Conservation (phyloP, 1,140 invertebrate genomes). For the Octopus bimaculoides region DNA sequence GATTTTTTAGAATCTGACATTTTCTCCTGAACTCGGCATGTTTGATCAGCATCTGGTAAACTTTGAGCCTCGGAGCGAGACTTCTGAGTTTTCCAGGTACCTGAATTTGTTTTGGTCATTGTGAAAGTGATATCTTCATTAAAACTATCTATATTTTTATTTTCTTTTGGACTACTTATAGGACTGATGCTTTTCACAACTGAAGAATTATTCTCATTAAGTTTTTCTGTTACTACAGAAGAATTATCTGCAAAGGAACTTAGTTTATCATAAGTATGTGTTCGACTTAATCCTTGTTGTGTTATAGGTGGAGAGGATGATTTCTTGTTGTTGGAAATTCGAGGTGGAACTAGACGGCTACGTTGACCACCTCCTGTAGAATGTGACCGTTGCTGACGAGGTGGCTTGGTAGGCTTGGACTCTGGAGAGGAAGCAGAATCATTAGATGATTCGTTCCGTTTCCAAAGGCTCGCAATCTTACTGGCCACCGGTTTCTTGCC, state of each 20-base stretch:
- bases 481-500: slow-evolving; percentile 72
- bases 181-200: slow-evolving; percentile 11
- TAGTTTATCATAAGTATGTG: slow-evolving; percentile 47
- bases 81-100: slow-evolving; percentile 47
- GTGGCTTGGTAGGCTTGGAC: neutral
- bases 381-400: slow-evolving; percentile 2
- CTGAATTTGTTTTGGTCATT: slow-evolving; percentile 24
- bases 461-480: slow-evolving; percentile 86
- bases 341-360: neutral
- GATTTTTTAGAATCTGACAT: slow-evolving; percentile 23
- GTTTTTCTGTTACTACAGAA: neutral
- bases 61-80: slow-evolving; percentile 27
- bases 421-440: slow-evolving; percentile 9
- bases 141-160: neutral
- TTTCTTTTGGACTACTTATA: neutral
- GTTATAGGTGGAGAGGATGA: slow-evolving; percentile 18
- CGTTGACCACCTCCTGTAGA: slow-evolving; percentile 11
- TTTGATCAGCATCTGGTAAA: slow-evolving; percentile 48
- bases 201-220: neutral
- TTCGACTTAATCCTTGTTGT: slow-evolving; percentile 35
- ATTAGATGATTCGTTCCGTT: slow-evolving; percentile 60
- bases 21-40: slow-evolving; percentile 33
- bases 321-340: neutral
- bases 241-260: slow-evolving; percentile 20
- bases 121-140: neutral